Conservation (phyloP, 2,797 vertebrate genomes). For the Myotis vivesi region DNA sequence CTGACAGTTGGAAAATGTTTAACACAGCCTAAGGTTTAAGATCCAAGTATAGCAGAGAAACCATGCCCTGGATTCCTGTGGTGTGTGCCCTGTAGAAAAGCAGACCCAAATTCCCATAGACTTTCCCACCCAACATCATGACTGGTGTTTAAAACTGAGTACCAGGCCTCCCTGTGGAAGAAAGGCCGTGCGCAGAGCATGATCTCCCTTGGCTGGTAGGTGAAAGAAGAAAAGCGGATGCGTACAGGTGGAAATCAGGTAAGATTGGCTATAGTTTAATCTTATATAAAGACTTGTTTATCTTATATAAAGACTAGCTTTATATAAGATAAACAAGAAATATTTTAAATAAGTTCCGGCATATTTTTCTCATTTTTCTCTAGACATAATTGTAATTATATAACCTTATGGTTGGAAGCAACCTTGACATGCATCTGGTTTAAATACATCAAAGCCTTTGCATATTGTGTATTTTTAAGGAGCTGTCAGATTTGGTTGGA, state of each 20-base stretch:
- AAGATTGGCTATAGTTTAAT: too few species aligned
- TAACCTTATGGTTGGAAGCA: background rate
- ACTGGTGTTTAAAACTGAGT: background rate
- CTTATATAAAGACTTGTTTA: too few species aligned
- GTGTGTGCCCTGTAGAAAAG: background rate
- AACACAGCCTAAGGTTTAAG: background rate
- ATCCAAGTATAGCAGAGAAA: background rate
- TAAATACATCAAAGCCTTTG: background rate
- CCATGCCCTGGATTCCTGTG: accelerated
- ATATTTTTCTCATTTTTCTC: background rate
- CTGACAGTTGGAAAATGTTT: background rate
- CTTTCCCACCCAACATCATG: too few species aligned
- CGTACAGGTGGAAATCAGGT: background rate
- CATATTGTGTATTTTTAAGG: background rate
- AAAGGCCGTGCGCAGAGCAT: background rate
- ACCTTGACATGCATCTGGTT: background rate
- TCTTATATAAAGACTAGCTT: too few species aligned
- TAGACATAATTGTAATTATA: background rate
- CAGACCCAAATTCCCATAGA: background rate
- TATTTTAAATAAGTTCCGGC: background rate
- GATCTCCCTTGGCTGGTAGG: background rate
- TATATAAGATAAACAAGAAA: background rate
- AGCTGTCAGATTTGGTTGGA: background rate
- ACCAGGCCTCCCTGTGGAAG: too few species aligned
- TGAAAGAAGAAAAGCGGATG: background rate